Evolutionary conservation across 2,797 vertebrate genomes (phyloP).

Genomic region (Peromyscus melanophrys): DNA sequence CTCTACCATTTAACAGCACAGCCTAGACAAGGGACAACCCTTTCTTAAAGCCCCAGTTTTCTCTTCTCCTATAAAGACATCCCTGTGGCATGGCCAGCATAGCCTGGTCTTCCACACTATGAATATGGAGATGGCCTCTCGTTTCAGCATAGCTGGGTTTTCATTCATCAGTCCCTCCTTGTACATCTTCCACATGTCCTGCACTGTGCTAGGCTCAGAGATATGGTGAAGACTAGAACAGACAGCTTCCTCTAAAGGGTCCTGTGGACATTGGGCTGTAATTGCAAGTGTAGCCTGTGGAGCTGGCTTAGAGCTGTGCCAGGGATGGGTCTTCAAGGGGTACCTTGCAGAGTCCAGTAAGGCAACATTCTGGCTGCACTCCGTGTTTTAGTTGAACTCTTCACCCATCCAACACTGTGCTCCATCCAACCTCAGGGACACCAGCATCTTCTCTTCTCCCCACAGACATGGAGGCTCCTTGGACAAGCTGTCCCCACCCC

Average conservation of each 20-base stretch:
- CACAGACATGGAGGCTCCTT: neutral
- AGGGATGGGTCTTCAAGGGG: neutral
- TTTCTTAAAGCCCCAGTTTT: neutral
- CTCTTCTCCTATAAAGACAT: neutral
- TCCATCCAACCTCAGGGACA: neutral
- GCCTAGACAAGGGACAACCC: neutral
- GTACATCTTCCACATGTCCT: neutral
- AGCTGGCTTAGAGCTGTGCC: neutral
- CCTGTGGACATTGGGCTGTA: neutral
- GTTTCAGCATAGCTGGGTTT: neutral
- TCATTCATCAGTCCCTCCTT: accelerated
- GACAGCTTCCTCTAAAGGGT: neutral
- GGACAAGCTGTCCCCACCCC: neutral
- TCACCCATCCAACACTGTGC: too few species aligned
- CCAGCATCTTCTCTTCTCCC: neutral
- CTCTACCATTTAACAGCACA: accelerated
- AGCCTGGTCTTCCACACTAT: accelerated
- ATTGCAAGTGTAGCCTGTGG: neutral
- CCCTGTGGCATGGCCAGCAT: accelerated
- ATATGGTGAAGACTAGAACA: neutral
- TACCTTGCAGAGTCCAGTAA: neutral
- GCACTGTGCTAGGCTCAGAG: neutral
- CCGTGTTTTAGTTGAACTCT: neutral
- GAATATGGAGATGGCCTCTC: neutral
- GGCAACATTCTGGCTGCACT: neutral